Conservation (phyloP, 2,113 vertebrate species). For the Pandion haliaetus region DNA sequence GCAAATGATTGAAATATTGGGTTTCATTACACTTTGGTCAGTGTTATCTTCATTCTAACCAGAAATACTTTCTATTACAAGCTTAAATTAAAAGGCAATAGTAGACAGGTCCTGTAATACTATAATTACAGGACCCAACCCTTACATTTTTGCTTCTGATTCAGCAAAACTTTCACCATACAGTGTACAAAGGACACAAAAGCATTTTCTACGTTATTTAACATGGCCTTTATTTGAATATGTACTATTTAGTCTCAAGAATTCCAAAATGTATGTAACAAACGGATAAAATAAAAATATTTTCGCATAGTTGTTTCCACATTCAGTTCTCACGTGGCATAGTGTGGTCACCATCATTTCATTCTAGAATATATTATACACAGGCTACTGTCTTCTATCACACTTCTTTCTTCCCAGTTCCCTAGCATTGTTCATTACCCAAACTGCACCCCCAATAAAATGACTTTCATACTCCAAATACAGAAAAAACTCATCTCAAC, state of each 20-base stretch:
- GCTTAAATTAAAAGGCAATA: constrained; percentile 7
- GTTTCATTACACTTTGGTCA: not conserved
- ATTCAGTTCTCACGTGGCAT: not conserved
- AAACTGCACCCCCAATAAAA: not conserved
- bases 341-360: not conserved
- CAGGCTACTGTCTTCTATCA: not conserved
- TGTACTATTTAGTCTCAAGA: not conserved
- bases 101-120: not conserved
- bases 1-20: not conserved
- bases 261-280: not conserved
- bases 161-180: constrained; percentile 11
- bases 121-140: constrained; percentile 26
- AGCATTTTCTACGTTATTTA: not conserved
- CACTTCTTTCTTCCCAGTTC: not conserved
- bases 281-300: not conserved
- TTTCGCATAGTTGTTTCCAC: not conserved
- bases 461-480: not conserved
- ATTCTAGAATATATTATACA: not conserved
- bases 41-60: not conserved
- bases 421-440: not conserved
- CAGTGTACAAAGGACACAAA: not conserved
- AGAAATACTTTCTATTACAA: not conserved
- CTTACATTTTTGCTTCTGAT: constrained; percentile 24
- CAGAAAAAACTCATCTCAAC: not conserved
- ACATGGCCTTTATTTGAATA: not conserved